Base-by-base conservation (phyloP, 2,888 invertebrate species). In the Odontothrips loti region DNA sequence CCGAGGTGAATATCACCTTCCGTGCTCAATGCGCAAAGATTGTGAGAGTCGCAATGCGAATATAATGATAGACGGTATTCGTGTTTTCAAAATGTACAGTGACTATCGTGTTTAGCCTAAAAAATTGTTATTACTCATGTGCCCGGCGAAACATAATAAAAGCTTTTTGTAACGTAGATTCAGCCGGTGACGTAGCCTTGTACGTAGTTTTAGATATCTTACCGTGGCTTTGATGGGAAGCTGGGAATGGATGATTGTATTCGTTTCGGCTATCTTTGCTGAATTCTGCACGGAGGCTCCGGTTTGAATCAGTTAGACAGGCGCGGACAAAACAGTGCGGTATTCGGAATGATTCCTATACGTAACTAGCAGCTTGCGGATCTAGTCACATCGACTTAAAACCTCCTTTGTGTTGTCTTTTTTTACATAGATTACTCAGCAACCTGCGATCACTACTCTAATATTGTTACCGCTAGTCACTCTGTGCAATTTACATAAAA, bases 331-430 rank as follows among this genome's bases (percentile, higher is more conserved):
- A 58, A 17, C 20, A 58, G 58, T 58, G 58, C 58, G 11, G 51
- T 51, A 15, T 23, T n/a, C 4, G 12, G 23, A 12, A 27, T 27
- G 12, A 27, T 12, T 75, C 27, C 12, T 75, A 75, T 75, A 75
- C 68, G 68, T 75, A 75, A 23, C 68, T 75, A 75, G 68, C 68
- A 75, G 68, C 23, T 68, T 23, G 68, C 68, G 68, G 68, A 27
- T 75, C 68, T 75, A 75, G 68, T 75, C 68, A 75, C 27, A 23
- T 27, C 27, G 68, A 23, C 68, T 75, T 75, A 8, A 75, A 11
- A 27, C 23, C 23, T 23, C 58, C 10, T 15, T 20, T 58, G 20
- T 58, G 58, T 20, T 20, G 20, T 58, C 20, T 20, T 20, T 58
- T 17, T 58, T 17, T 58, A 58, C 58, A 15, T 43, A 43, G 34